Percentiles rank a stretch among this genome's conserved stretches.
These are phyloP conservation scores for Lasius fuliginosus DNA, from an alignment of 2,888 invertebrate species.

Conservation along the genomic window DNA sequence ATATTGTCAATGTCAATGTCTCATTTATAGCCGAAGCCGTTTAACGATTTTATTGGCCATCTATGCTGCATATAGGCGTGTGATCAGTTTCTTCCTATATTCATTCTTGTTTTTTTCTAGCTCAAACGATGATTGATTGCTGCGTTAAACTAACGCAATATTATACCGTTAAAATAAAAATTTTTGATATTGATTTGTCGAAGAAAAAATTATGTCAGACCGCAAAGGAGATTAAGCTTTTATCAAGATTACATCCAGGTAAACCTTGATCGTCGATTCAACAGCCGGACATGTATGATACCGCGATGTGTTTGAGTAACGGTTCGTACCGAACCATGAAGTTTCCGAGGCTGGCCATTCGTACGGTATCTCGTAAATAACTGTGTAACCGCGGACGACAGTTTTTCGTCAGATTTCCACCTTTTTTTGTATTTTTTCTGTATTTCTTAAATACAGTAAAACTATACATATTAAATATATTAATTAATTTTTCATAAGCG, in stretches of 20 bases:
- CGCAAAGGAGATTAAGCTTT: slow-evolving; percentile 69
- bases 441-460: not conserved
- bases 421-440: not conserved
- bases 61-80: not conserved
- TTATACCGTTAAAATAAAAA: slow-evolving; percentile 75
- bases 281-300: slow-evolving; percentile 51
- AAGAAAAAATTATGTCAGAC: slow-evolving; percentile 60
- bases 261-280: slow-evolving; percentile 67
- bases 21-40: not conserved
- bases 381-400: slow-evolving; percentile 62
- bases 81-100: not conserved
- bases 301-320: slow-evolving; percentile 76
- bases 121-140: not conserved
- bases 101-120: not conserved
- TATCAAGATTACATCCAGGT: slow-evolving; percentile 75
- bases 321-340: slow-evolving; percentile 74
- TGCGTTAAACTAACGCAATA: not conserved
- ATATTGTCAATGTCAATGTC: slow-evolving; percentile 19
- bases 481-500: not conserved
- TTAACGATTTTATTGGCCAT: not conserved
- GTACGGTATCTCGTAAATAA: slow-evolving; percentile 75
- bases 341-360: slow-evolving; percentile 74
- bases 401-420: slow-evolving; percentile 52
- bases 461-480: not conserved
- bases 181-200: slow-evolving; percentile 76